Percentiles rank a stretch among this genome's conserved stretches.
These are phyloP conservation scores for Gryllus longicercus DNA, from an alignment of 2,888 invertebrate species.

Conservation along the genomic window DNA sequence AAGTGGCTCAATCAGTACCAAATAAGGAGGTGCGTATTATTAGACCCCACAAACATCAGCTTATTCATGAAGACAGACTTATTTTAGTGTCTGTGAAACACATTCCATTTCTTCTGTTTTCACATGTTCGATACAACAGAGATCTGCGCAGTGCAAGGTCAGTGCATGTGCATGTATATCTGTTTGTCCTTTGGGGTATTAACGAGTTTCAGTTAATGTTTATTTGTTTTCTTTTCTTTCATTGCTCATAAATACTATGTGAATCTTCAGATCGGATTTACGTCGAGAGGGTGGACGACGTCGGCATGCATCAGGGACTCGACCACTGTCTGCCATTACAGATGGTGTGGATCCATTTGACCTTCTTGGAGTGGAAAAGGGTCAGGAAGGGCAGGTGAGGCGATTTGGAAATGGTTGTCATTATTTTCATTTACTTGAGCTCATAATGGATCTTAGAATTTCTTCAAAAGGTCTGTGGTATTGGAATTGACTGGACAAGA, in stretches of 20 bases:
- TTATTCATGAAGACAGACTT: conserved; percentile 75
- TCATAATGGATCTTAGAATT: too few relatives aligned
- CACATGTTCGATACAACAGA: conserved; percentile 75
- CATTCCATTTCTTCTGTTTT: conserved; percentile 81
- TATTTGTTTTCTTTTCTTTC: background rate
- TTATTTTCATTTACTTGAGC: too few relatives aligned
- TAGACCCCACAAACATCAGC: conserved; percentile 59
- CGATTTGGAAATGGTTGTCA: too few relatives aligned
- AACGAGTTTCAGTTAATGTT: background rate
- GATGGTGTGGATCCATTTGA: conserved; percentile 84
- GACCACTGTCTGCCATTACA: conserved; percentile 78
- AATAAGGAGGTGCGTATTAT: conserved; percentile 48
- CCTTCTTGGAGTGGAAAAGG: conserved; percentile 75
- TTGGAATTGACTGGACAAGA: too few relatives aligned
- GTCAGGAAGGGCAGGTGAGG: conserved; percentile 74
- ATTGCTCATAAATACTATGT: background rate
- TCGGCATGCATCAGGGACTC: conserved; percentile 75
- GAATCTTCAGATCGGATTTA: conserved; percentile 55
- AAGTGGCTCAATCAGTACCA: conserved; percentile 24
- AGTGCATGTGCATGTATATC: background rate
- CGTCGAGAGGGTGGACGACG: conserved; percentile 71
- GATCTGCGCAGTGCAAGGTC: conserved; percentile 26
- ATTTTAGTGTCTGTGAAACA: conserved; percentile 74
- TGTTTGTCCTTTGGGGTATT: background rate
- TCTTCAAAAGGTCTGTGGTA: too few relatives aligned